Conservation (phyloP, 2,797 vertebrate species). For the Myioborus melanocephalus region DNA sequence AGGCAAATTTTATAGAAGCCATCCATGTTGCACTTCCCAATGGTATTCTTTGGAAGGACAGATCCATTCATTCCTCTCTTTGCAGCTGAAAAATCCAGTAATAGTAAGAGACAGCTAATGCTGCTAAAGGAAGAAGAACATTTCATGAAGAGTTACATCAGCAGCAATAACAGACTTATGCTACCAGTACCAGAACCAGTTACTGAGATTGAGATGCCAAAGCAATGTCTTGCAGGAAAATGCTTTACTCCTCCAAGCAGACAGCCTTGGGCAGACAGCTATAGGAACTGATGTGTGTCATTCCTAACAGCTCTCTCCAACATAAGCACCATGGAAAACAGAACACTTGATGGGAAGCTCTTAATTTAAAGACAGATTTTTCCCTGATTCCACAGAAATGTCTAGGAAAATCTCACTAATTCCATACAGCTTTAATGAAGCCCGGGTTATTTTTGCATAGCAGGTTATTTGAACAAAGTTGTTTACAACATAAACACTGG, state of each 20-base stretch:
- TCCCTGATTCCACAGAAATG: neutral
- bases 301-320: constrained; percentile 26
- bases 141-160: constrained; percentile 54
- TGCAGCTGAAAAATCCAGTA: neutral
- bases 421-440: neutral
- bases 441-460: neutral
- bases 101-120: constrained; percentile 47
- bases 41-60: neutral
- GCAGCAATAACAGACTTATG: constrained; percentile 53
- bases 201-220: constrained; percentile 59
- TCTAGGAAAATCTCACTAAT: neutral
- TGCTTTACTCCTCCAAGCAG: neutral
- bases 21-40: neutral
- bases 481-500: neutral
- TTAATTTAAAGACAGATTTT: neutral
- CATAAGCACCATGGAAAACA: neutral
- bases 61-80: neutral
- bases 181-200: constrained; percentile 52
- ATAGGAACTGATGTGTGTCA: constrained; percentile 54
- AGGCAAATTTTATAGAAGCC: neutral
- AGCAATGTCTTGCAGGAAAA: constrained; percentile 38
- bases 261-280: constrained; percentile 45
- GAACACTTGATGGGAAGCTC: neutral
- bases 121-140: constrained; percentile 27
- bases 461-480: neutral